These are phyloP conservation scores for Xestobium rufovillosum DNA, from an alignment of 2,888 invertebrate genomes.

Conservation along the genomic window DNA sequence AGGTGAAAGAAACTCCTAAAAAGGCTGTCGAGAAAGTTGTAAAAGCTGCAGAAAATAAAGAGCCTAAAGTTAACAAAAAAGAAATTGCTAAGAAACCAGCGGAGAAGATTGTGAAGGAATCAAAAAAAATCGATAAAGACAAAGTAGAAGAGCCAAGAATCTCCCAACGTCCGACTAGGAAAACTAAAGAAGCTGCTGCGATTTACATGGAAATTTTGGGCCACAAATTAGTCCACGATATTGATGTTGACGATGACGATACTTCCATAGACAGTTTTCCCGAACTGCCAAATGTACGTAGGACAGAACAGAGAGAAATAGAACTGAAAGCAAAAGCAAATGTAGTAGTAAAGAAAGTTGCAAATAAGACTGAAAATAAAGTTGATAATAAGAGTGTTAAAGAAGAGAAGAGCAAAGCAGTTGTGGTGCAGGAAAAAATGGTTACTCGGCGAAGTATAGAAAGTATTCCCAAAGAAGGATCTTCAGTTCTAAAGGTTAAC, in stretches of 20 bases:
- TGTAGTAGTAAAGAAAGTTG: constrained; percentile 17
- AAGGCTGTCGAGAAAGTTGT: constrained; percentile 6
- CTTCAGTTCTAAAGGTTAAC: constrained; percentile 19
- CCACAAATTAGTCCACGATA: constrained; percentile 57
- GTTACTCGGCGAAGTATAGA: constrained; percentile 17
- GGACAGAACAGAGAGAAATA: constrained; percentile 53
- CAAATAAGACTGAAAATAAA: constrained; percentile 13
- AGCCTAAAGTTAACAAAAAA: constrained; percentile 11
- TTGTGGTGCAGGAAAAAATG: constrained; percentile 4
- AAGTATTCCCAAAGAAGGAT: constrained; percentile 24
- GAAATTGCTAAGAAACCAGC: constrained; percentile 19
- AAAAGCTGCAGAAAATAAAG: constrained; percentile 7
- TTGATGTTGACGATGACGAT: constrained; percentile 55
- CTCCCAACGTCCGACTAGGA: constrained; percentile 56
- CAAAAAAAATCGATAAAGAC: constrained; percentile 14
- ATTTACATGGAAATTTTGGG: constrained; percentile 68
- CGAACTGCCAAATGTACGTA: constrained; percentile 57
- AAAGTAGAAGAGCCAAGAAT: not conserved
- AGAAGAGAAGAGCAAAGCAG: constrained; percentile 29
- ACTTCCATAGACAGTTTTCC: constrained; percentile 59
- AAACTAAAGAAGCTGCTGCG: constrained; percentile 68
- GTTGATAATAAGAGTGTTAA: constrained; percentile 27
- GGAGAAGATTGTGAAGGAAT: constrained; percentile 19
- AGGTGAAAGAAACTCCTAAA: too few species aligned
- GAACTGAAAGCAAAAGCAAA: constrained; percentile 49